Evolutionary conservation across 2,113 vertebrate species (phyloP), one percentile per base, ranked within the genome.

Genomic region (Dinomys branickii): DNA sequence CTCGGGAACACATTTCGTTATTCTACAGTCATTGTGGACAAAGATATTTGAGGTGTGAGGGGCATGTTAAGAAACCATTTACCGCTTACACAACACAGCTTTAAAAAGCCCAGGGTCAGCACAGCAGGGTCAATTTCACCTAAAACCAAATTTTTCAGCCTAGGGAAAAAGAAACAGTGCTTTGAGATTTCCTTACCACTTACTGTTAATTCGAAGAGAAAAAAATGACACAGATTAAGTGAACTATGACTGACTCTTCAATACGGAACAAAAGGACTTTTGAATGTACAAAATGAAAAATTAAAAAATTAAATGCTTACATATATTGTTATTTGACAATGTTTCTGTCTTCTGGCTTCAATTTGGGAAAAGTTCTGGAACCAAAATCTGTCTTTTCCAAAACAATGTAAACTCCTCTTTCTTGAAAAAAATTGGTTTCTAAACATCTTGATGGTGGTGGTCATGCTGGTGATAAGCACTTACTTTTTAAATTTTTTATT

Each of bases 21-120:
- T 96, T 96, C 88, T 89, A 58, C 77, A 88, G 78, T 96, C 91
- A 67, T 96, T 96, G 85, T 91, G 95, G 56, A 96, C 90, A 91
- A 89, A 97, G 78, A 95, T 91, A 91, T 80, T 33, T 97, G 88
- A 97, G 88, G 92, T 96, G 96, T 97, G 91, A 97, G 90, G 47
- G n/a, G 59, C 96, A 97, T 96, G 94, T 96, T 96, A 97, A 97
- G 88, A 95, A 96, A 94, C 85, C 92, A 84, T 97, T 97, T 96
- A 94, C 63, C 97, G 90, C 83, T 96, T 94, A 96, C 56, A 96
- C 89, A 94, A 87, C 92, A 97, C 61, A 92, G 95, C 38, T 97
- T 94, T 91, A 16, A 94, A 97, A 94, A 91, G 71, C 59, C 61
- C 63, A 69, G 82, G 96, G 94, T 97, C 94, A 96, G 95, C 97